Evolutionary conservation across 2,888 invertebrate genomes (phyloP), one percentile per base, ranked within the genome.

Genomic region (Hyposoter didymator): DNA sequence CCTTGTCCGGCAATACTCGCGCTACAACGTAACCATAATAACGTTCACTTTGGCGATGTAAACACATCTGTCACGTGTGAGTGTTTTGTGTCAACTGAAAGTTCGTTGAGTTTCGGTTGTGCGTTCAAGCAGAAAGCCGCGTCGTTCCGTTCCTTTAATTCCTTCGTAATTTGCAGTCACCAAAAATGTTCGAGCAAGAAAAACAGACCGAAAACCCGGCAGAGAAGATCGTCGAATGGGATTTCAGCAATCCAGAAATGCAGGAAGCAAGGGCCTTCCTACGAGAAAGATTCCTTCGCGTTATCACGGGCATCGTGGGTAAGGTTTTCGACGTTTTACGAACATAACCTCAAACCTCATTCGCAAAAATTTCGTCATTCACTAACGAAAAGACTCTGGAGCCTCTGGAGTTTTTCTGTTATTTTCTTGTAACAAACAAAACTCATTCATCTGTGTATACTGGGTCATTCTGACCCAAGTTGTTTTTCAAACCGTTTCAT

Each of bases 241-340:
- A 91, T 45, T 93, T 92, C 87, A 89, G 93, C 2, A 87, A 89
- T 6, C 83, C 88, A 35, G 93, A 93, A 72, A 93, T 93, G 81
- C 94, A 94, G 88, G 92, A 92, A 83, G 94, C 94, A 2, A 93
- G 94, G 69, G 91, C 94, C 67, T 93, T 93, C 88, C 85, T 95
- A 49, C 92, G 94, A n/a, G 94, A 94, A 91, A 90, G 93, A 87
- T 95, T 94, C 89, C 89, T 95, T 5, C 90, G 93, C 84, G 91
- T 92, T 14, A 88, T 94, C 69, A 93, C 93, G 52, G 93, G 94
- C 52, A 90, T 94, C 52, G 92, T 94, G 82, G 94, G 94, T 94
- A 91, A 89, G 91, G 74, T 59, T 28, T 66, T 59, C 73, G 39
- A 80, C 49, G 59, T 84, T 78, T 12, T 84, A 72, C 55, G 12